Evolutionary conservation across 1,140 invertebrate species (phyloP), one percentile per base, ranked within the genome.

Genomic region (Bombus pyrosoma): DNA sequence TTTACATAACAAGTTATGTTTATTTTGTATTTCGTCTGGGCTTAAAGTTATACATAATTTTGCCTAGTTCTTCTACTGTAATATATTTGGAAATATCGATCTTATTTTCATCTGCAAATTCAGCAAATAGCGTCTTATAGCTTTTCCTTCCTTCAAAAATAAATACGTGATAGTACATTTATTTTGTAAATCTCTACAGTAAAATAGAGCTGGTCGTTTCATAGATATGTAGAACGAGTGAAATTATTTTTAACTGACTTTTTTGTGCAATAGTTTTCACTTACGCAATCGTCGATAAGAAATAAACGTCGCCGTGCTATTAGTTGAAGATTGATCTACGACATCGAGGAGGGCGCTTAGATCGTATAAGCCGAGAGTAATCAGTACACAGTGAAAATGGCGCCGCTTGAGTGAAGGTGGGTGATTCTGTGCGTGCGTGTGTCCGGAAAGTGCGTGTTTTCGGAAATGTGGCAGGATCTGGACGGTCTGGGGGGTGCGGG

Each of bases 381-480:
- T 86, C 79, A 79, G 79, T 83, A 78, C 75, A 90, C 86, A 92
- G 91, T 91, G 84, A 94, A 94, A 93, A 94, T 94, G 94, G 94
- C 93, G 94, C 90, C 91, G 93, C 86, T 94, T 72, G 91, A 92
- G 89, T 94, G 91, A 95, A 88, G 91, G 92, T 93, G 91, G 86
- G 89, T 82, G 87, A 86, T 88, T 89, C 84, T 89, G 86, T 91
- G 90, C 87, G 91, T 88, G 92, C 90, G 92, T 92, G 89, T 82
- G 83, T 74, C 80, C 81, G 87, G 88, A 91, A 91, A 92, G 90
- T 90, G 89, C 86, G 85, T 91, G 81, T 89, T 91, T 81, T 90
- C 85, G 91, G 93, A 93, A 69, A 95, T 95, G 95, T 95, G 94
- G 95, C 94, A 95, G 87, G 94, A 95, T 87, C 86, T 94, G 82